These are phyloP conservation scores for Esox masquinongy DNA, from an alignment of 2,797 vertebrate genomes.

Conservation along the genomic window DNA sequence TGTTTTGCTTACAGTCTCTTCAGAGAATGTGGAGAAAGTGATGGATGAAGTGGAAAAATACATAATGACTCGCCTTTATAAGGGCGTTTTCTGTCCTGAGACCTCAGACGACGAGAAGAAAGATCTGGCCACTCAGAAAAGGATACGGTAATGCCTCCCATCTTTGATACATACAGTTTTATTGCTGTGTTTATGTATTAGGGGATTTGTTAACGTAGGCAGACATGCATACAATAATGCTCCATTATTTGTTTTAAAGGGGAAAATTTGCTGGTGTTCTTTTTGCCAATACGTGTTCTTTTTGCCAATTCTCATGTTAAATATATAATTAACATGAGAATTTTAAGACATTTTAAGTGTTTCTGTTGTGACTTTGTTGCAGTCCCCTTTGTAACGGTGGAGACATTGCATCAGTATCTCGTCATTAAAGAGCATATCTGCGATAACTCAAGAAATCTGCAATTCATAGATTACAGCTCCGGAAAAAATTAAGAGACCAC, in stretches of 20 bases:
- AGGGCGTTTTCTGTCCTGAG: conserved; percentile 95
- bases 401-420: too few relatives aligned
- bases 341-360: too few relatives aligned
- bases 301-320: too few relatives aligned
- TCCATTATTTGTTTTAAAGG: neutral
- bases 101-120: conserved; percentile 97
- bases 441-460: too few relatives aligned
- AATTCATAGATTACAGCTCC: too few relatives aligned
- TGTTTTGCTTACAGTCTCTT: conserved; percentile 74
- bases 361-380: too few relatives aligned
- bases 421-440: too few relatives aligned
- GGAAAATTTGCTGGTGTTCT: too few relatives aligned
- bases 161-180: neutral
- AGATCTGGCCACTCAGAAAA: conserved; percentile 88
- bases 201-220: neutral
- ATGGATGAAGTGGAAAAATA: conserved; percentile 98
- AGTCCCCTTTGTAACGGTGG: too few relatives aligned
- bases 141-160: conserved; percentile 81
- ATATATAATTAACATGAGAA: too few relatives aligned
- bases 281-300: too few relatives aligned
- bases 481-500: too few relatives aligned
- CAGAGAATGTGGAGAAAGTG: conserved; percentile 89
- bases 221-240: neutral
- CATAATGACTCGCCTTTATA: conserved; percentile 96
- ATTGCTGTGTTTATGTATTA: neutral